Evolutionary conservation across 2,888 invertebrate species (phyloP).

Genomic region (Linnaemya vulpina): DNA sequence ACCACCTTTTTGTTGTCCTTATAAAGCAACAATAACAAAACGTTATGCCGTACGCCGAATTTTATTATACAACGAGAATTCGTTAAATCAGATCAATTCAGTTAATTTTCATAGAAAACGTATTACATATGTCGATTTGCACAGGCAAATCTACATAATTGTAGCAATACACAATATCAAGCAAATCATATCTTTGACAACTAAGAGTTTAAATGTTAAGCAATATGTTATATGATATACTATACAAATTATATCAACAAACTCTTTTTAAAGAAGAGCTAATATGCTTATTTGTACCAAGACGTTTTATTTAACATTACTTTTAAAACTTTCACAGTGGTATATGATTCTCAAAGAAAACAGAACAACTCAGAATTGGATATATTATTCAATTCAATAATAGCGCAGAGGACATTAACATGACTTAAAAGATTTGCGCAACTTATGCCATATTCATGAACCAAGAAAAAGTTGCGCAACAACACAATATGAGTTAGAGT

Average conservation of each 20-base stretch:
- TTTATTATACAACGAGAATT: conserved; percentile 38
- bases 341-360: too few species aligned
- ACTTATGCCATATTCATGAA: too few species aligned
- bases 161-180: background rate
- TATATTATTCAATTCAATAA: too few species aligned
- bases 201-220: conserved; percentile 44
- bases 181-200: conserved; percentile 34
- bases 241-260: background rate
- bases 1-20: conserved; percentile 64
- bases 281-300: too few species aligned
- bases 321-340: too few species aligned
- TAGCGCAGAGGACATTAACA: too few species aligned
- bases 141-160: background rate
- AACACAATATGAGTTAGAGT: too few species aligned
- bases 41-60: conserved; percentile 4
- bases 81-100: conserved; percentile 62
- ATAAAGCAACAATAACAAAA: conserved; percentile 51
- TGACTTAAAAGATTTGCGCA: too few species aligned
- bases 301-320: too few species aligned
- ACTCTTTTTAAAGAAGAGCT: background rate
- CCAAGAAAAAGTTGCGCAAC: too few species aligned
- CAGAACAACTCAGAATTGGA: too few species aligned
- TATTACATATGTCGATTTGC: conserved; percentile 31
- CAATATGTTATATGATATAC: background rate
- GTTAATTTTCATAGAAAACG: conserved; percentile 56